Evolutionary conservation across 1,140 invertebrate species (phyloP).

Genomic region (Fopius arisanus): DNA sequence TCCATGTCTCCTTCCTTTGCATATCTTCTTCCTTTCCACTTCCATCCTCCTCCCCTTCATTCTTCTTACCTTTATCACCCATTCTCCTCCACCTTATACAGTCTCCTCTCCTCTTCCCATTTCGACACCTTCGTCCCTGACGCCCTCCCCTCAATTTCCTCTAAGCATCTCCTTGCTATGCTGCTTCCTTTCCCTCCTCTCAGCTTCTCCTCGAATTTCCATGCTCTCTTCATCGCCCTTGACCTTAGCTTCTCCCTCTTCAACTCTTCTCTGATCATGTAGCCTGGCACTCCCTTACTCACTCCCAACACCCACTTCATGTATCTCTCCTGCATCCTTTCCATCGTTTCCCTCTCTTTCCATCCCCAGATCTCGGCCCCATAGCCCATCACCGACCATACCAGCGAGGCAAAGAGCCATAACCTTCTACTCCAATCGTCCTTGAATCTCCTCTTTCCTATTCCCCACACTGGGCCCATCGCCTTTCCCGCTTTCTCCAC

Average conservation of each 20-base stretch:
- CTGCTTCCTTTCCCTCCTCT: too few species aligned
- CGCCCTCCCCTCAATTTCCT: too few species aligned
- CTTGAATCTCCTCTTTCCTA: slow-evolving; percentile 22
- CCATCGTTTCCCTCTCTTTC: slow-evolving; percentile 15
- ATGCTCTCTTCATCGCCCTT: not conserved
- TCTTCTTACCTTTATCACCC: too few species aligned
- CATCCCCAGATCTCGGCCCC: slow-evolving; percentile 29
- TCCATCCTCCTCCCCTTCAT: too few species aligned
- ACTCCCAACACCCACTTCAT: slow-evolving; percentile 21
- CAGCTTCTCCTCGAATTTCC: slow-evolving; percentile 16
- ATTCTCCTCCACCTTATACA: too few species aligned
- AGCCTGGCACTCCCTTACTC: slow-evolving; percentile 18
- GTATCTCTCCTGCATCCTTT: slow-evolving; percentile 19
- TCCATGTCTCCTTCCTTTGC: too few species aligned
- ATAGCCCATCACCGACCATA: slow-evolving; percentile 14
- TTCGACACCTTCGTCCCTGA: too few species aligned
- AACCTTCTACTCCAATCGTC: slow-evolving; percentile 16
- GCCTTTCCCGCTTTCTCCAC: slow-evolving; percentile 18
- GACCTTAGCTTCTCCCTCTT: slow-evolving; percentile 18
- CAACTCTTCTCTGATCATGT: not conserved
- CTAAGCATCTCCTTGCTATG: too few species aligned
- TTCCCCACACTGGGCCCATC: slow-evolving; percentile 16
- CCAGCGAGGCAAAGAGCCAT: slow-evolving; percentile 25
- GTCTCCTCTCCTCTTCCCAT: too few species aligned
- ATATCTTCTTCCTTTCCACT: too few species aligned